Conservation (phyloP, 2,113 vertebrate species). For the Halcyon senegalensis region DNA sequence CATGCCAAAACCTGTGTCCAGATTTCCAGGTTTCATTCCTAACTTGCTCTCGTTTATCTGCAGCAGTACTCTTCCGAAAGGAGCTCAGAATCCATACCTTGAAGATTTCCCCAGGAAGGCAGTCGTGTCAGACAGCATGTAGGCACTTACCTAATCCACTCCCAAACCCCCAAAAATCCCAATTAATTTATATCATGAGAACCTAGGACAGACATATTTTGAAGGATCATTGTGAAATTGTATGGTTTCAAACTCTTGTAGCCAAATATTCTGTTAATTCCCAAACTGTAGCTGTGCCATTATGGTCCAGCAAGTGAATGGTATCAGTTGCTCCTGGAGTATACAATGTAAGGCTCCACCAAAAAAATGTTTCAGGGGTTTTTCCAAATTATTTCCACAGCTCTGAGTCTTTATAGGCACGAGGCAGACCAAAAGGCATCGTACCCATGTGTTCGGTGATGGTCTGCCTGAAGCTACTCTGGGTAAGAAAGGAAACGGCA, state of each 20-base stretch:
- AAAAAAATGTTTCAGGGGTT: not conserved
- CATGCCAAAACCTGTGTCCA: not conserved
- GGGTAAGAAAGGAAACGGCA: not conserved
- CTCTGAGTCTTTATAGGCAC: not conserved
- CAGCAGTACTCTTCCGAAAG: not conserved
- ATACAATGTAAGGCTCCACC: not conserved
- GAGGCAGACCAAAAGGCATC: not conserved
- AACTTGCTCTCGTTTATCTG: not conserved
- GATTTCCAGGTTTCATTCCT: not conserved
- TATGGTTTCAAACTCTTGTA: not conserved
- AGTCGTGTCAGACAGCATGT: not conserved
- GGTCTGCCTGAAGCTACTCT: not conserved
- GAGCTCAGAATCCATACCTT: not conserved
- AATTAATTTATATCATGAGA: not conserved
- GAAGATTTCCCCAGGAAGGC: not conserved
- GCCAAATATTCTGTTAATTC: not conserved
- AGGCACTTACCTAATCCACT: not conserved
- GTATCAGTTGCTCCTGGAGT: accelerated
- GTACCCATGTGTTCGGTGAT: accelerated
- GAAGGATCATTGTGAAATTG: not conserved
- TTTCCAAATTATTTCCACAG: not conserved
- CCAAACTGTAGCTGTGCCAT: not conserved
- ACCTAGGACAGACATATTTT: not conserved
- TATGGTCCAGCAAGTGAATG: not conserved
- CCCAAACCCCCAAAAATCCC: not conserved